A percentile compares a stretch with the other conserved stretches of the same genome.
Conservation (phyloP, 53 echinoderm and acorn worm genomes). For the Echinometra lucunter region DNA sequence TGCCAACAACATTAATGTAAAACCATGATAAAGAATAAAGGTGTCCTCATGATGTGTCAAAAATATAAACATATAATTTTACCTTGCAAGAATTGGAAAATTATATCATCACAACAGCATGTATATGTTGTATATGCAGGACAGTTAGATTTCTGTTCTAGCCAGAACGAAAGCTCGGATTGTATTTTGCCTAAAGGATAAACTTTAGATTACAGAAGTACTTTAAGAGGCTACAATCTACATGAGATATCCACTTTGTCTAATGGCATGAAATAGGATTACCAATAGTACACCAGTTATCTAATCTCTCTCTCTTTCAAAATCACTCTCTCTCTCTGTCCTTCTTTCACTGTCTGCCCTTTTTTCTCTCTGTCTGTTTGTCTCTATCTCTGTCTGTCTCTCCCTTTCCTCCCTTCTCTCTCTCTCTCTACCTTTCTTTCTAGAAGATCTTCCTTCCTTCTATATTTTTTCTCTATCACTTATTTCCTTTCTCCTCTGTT, state of each 20-base stretch:
- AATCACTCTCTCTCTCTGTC: background rate
- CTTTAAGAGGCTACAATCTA: conserved; percentile 38
- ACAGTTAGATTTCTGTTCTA: background rate
- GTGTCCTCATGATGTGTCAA: background rate
- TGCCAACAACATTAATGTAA: background rate
- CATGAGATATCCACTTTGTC: background rate
- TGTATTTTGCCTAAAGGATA: background rate
- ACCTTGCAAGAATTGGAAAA: background rate
- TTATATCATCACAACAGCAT: background rate
- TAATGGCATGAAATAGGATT: conserved; percentile 41
- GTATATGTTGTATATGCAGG: background rate
- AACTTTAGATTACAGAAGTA: background rate
- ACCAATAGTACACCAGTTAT: background rate
- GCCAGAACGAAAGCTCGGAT: background rate
- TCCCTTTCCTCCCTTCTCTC: background rate
- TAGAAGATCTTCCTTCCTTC: background rate
- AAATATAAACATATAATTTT: background rate
- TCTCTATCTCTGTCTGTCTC: background rate
- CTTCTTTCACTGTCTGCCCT: background rate
- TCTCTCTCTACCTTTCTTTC: too few species aligned
- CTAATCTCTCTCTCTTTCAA: background rate
- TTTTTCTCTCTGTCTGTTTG: background rate
- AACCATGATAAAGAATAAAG: background rate
- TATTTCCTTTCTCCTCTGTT: too few species aligned
- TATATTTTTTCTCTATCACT: background rate